Evolutionary conservation across 2,888 invertebrate species (phyloP).

Genomic region (Dasysyrphus albostriatus): DNA sequence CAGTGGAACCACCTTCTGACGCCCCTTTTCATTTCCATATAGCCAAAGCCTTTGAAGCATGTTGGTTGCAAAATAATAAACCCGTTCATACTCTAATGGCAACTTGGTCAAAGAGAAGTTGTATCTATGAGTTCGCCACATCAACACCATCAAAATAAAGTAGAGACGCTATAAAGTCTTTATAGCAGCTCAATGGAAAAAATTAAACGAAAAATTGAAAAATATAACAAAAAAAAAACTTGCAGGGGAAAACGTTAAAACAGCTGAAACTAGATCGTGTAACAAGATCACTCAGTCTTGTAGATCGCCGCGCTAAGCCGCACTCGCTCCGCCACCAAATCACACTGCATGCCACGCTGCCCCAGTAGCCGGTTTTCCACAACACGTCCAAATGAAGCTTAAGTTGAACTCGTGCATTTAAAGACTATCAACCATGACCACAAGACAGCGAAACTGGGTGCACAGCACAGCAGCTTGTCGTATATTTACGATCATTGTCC

Average conservation of each 20-base stretch:
- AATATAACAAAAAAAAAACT: too few relatives aligned
- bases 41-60: neutral
- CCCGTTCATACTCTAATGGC: constrained; percentile 28
- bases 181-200: neutral
- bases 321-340: neutral
- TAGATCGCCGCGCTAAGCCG: constrained; percentile 7
- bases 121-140: constrained; percentile 13
- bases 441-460: constrained; percentile 50
- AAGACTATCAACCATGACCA: constrained; percentile 70
- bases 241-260: constrained; percentile 27
- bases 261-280: constrained; percentile 68
- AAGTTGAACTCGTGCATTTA: constrained; percentile 55
- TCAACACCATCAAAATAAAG: neutral
- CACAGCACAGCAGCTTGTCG: constrained; percentile 10
- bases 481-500: constrained; percentile 59
- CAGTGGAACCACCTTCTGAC: constrained; percentile 24
- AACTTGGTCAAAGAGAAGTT: constrained; percentile 37
- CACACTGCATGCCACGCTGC: neutral
- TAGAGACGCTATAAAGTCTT: constrained; percentile 1
- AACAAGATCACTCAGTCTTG: constrained; percentile 69
- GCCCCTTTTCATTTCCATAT: constrained; percentile 43
- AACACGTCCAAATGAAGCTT: constrained; percentile 46
- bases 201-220: constrained; percentile 19
- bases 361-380: constrained; percentile 59
- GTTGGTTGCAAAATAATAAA: constrained; percentile 45